These are phyloP conservation scores for Falco concolor DNA, from an alignment of 2,797 vertebrate species.

Conservation along the genomic window DNA sequence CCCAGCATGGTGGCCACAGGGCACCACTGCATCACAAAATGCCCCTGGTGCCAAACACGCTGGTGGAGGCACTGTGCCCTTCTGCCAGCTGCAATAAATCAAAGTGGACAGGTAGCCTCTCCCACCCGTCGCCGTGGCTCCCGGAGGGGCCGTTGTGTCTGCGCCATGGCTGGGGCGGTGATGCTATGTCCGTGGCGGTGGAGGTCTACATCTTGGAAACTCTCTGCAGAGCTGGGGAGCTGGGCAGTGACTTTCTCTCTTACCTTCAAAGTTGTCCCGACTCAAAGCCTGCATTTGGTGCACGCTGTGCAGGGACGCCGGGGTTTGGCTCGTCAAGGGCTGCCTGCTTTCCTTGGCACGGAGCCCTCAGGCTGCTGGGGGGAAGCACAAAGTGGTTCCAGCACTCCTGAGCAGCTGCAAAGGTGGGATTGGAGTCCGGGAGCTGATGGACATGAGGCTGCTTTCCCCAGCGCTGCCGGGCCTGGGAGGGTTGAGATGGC, in stretches of 20 bases:
- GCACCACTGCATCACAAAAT: not conserved
- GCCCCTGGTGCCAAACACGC: fast-evolving
- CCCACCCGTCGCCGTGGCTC: fast-evolving
- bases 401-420: not conserved
- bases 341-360: not conserved
- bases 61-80: not conserved
- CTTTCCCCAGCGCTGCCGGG: not conserved
- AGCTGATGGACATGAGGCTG: not conserved
- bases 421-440: not conserved
- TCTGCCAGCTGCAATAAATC: not conserved
- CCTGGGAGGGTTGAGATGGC: conserved; percentile 52
- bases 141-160: fast-evolving
- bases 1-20: fast-evolving
- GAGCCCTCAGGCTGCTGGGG: not conserved
- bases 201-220: not conserved
- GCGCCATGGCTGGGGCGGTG: fast-evolving
- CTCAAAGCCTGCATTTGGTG: not conserved
- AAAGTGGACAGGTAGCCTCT: not conserved
- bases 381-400: not conserved
- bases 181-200: fast-evolving
- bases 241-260: not conserved
- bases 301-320: fast-evolving
- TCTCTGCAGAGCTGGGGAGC: not conserved
- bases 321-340: not conserved
- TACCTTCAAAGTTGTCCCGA: not conserved